Base-by-base conservation (phyloP, 2,113 vertebrate species). In the Canis aureus region DNA sequence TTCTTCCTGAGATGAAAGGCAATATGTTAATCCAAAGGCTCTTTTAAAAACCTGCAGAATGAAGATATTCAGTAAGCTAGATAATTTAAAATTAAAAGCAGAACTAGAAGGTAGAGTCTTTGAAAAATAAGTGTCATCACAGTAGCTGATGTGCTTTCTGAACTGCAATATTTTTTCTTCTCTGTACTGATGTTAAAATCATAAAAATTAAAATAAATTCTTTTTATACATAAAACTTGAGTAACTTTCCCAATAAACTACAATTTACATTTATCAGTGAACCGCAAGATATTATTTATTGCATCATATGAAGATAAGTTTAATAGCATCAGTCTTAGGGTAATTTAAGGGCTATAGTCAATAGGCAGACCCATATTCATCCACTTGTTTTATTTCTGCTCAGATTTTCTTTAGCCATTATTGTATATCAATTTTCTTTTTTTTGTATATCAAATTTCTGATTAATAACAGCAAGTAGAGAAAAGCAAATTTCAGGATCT, bases 31-130 rank as follows among this genome's bases (percentile, higher is more conserved):
- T 86, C 35, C 66, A 78, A 89, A 76, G 11, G 12, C 1, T 38
- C 69, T 85, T 74, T 51, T 35, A 25, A 64, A 60, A 69, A 59
- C 9, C 19, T 94, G 32, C 19, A 80, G 35, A 86, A 89, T 29
- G 16, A 76, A 80, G 51, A 29, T 64, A 84, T 53, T 91, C 55
- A 67, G 20, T 7, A 64, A 86, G 12, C 11, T 23, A 89, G 49
- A 59, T 84, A 76, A 94, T 89, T 94, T 95, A 92, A 94, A 93
- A 93, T 90, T 79, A 84, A 94, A 83, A 82, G 12, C 29, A 79
- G 59, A 81, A n/a, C 10, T 23, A 91, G 78, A 86, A 86, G 8
- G 1, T 53, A 8, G 6, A 78, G 17, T 8, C 81, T 81, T 90
- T 84, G 69, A 95, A 91, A 94, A 91, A 16, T 53, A 74, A 86